Conservation (phyloP, 2,888 invertebrate species). For the Cephonodes hylas region DNA sequence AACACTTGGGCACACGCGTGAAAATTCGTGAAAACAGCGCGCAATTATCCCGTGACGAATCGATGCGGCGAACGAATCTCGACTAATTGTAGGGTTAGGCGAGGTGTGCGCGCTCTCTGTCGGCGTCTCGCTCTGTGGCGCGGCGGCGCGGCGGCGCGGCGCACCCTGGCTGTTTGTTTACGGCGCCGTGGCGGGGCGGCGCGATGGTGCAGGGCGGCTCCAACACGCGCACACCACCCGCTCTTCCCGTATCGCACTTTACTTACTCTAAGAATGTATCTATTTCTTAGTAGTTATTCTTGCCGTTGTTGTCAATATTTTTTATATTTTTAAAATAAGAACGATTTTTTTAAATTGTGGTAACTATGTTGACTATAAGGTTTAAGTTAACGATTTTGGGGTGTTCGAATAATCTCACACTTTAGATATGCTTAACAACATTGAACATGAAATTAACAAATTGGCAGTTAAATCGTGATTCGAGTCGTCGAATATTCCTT, state of each 20-base stretch:
- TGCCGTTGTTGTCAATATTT: background rate
- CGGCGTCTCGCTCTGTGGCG: conserved; percentile 48
- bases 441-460: too few species aligned
- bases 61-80: conserved; percentile 80
- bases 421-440: too few species aligned
- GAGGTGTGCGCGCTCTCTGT: conserved; percentile 53
- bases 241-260: conserved; percentile 58
- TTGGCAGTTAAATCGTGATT: too few species aligned
- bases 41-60: conserved; percentile 79
- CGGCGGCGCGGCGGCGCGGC: conserved; percentile 48
- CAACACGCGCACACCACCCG: conserved; percentile 56
- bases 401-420: too few species aligned
- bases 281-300: background rate
- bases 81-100: conserved; percentile 78
- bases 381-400: too few species aligned
- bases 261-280: conserved; percentile 13
- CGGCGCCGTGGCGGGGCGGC: conserved; percentile 52
- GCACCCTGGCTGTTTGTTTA: conserved; percentile 50
- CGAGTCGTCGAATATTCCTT: too few species aligned
- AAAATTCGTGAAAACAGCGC: conserved; percentile 60
- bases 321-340: background rate
- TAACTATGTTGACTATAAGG: too few species aligned
- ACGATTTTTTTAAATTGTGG: too few species aligned
- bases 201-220: conserved; percentile 67
- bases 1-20: conserved; percentile 42